Evolutionary conservation across 2,113 vertebrate species (phyloP), one percentile per base, ranked within the genome.

Genomic region (Sebastes schlegelii): DNA sequence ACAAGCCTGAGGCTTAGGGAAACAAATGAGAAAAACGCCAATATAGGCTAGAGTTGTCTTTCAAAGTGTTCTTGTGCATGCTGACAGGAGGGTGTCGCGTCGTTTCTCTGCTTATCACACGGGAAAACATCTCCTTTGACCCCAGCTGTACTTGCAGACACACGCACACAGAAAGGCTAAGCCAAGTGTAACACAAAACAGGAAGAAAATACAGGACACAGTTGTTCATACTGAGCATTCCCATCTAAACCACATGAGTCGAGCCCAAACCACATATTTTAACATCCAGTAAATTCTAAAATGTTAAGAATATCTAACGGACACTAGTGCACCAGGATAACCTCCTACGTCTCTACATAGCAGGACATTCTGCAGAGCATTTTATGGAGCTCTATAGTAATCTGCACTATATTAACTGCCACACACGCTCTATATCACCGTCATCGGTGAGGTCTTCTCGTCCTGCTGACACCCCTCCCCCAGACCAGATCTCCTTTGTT

Each of bases 401-500:
- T 60, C 75, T 77, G 85, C 78, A 65, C 34, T 57, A 65, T 63
- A 79, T 85, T 68, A 87, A 87, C 57, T 73, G 49, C 52, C 71
- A 58, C 79, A 74, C 57, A 70, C 60, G 10, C 61, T 23, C 48
- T 73, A 58, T 60, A 81, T 81, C 76, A 78, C 48, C 54, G 51
- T 52, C 79, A 75, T 43, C 34, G 9, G 75, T 77, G 46, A 79
- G 54, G 74, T 82, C 73, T 58, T 73, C 74, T 77, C 12, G 42
- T 83, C 43, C 70, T 70, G 69, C 74, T 19, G 45, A 77, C 84
- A 79, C 81, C 80, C 87, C 77, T 79, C 84, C 79, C 63, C 84
- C 83, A 88, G 76, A 82, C 57, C 74, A 61, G 72, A 72, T 71
- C 55, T 68, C 74, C 83, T 87, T 86, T 90, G 82, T 88, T 86